Evolutionary conservation across 64 coral and sea anemone genomes (phyloP).

Genomic region (Platygyra sinensis): DNA sequence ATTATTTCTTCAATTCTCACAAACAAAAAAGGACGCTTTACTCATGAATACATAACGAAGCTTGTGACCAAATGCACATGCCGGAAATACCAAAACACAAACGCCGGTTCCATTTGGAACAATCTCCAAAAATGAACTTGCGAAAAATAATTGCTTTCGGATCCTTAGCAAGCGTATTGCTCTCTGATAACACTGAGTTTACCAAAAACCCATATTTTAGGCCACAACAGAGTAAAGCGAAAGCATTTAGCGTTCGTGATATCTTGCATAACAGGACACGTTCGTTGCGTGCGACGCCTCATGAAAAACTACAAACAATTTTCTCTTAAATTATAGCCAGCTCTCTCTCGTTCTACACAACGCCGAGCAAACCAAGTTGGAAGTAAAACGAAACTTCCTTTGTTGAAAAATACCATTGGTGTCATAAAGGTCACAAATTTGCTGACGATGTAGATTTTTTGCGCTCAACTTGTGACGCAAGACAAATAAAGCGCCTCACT

Average conservation of each 20-base stretch:
- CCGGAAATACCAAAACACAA: constrained; percentile 27
- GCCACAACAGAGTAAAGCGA: not conserved
- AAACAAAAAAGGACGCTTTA: too few species aligned
- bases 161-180: not conserved
- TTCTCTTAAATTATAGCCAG: not conserved
- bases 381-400: not conserved
- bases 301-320: too few species aligned
- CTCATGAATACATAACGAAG: not conserved
- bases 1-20: too few species aligned
- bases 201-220: not conserved
- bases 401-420: not conserved
- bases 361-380: not conserved
- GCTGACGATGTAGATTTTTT: constrained; percentile 41
- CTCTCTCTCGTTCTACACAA: not conserved
- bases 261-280: not conserved
- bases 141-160: not conserved
- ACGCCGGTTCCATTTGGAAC: not conserved
- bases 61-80: constrained; percentile 12
- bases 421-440: not conserved
- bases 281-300: too few species aligned
- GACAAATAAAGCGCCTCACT: not conserved
- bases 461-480: not conserved
- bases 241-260: not conserved
- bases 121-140: not conserved
- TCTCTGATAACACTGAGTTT: not conserved